phyloP scores from a whole-genome alignment of 37 sponge, comb jelly and placozoan genomes.

The Chondrilla cf. caribensis region DNA sequence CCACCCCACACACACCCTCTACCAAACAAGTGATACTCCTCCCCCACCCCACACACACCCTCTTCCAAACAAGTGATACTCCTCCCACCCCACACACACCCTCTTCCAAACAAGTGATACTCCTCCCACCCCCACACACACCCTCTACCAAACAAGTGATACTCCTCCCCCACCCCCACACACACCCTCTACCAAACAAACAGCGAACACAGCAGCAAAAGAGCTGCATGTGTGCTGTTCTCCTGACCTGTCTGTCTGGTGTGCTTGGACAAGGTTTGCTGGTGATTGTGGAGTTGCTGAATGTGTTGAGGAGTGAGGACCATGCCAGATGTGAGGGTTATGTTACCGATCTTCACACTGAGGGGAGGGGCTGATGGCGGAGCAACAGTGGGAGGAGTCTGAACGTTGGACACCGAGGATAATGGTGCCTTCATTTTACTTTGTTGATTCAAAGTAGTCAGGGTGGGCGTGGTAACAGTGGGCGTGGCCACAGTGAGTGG shows the following conservation, averaged over 20 bases:
- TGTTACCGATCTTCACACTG: not conserved
- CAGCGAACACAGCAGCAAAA: no score
- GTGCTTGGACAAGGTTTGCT: not conserved
- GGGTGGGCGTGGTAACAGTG: not conserved
- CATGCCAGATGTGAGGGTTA: not conserved
- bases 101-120: no score
- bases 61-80: no score
- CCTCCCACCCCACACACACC: no score
- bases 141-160: no score
- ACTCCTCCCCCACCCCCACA: no score
- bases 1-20: no score
- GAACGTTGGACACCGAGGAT: not conserved
- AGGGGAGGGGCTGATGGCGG: not conserved
- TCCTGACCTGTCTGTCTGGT: not conserved
- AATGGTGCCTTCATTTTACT: not conserved
- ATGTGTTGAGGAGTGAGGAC: conserved; percentile 12
- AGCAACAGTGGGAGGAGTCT: not conserved
- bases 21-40: no score
- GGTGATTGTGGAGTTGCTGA: not conserved
- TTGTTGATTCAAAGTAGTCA: not conserved
- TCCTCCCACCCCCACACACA: no score
- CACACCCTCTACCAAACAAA: no score
- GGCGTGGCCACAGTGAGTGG: not conserved
- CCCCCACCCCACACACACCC: no score
- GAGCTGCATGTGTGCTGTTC: not conserved